These are phyloP conservation scores for Characodon lateralis DNA, from an alignment of 2,797 vertebrate genomes.

Conservation along the genomic window DNA sequence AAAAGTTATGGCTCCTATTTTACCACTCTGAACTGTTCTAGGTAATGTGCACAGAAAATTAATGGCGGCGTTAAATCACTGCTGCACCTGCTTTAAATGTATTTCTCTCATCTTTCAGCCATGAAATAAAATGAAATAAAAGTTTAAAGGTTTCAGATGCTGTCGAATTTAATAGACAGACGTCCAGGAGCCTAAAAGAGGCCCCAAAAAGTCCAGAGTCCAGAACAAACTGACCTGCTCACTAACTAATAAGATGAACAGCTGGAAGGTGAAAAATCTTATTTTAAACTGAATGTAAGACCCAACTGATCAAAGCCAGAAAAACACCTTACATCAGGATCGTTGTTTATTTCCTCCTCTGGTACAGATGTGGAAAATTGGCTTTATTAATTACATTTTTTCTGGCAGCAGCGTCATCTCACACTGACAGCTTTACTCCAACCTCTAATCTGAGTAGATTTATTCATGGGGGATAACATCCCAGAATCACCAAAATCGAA, in stretches of 20 bases:
- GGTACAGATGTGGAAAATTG: too few species aligned
- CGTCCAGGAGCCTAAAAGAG: not conserved
- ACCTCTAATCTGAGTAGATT: not conserved
- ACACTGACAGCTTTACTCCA: not conserved
- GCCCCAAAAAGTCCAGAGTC: not conserved
- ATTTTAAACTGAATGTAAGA: not conserved
- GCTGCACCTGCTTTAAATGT: conserved; percentile 41
- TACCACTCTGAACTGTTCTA: conserved; percentile 3
- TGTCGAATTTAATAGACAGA: not conserved
- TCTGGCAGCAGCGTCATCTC: not conserved
- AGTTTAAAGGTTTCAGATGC: conserved; percentile 12
- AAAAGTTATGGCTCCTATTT: not conserved
- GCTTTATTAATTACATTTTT: too few species aligned
- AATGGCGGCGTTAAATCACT: conserved; percentile 44
- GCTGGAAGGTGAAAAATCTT: too few species aligned
- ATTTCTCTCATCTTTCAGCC: conserved; percentile 38
- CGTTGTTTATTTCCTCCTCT: too few species aligned
- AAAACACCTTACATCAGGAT: too few species aligned
- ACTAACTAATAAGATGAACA: not conserved
- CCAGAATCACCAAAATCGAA: not conserved
- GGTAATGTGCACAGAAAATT: conserved; percentile 33
- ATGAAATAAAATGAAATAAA: conserved; percentile 6
- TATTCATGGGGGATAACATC: not conserved
- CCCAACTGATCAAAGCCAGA: not conserved
- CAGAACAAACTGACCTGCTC: not conserved